phyloP scores from a whole-genome alignment of 2,797 vertebrate genomes.

The Coreius guichenoti region DNA sequence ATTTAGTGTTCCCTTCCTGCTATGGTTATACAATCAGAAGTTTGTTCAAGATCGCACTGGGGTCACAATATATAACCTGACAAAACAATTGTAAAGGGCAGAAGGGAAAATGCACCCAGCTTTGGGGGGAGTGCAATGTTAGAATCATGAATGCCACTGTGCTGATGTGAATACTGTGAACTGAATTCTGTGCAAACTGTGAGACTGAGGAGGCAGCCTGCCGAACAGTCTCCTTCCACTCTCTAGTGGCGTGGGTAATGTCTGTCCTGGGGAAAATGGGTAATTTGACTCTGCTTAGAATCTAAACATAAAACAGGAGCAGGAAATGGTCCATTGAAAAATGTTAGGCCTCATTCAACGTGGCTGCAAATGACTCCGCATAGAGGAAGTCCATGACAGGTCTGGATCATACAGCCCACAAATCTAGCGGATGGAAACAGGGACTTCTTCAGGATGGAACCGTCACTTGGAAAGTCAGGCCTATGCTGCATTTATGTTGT shows the following conservation, averaged over 20 bases:
- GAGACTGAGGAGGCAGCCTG: not conserved
- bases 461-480: slow-evolving; percentile 38
- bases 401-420: slow-evolving; percentile 65
- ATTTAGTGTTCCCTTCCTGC: not conserved
- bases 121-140: not conserved
- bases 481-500: slow-evolving; percentile 12
- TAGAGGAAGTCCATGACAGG: slow-evolving; percentile 55
- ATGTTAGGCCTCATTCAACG: slow-evolving; percentile 47
- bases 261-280: slow-evolving; percentile 33
- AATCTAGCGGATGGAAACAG: slow-evolving; percentile 70
- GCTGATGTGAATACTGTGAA: slow-evolving; percentile 12
- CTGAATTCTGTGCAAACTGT: slow-evolving; percentile 13
- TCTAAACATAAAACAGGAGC: slow-evolving; percentile 55
- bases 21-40: not conserved
- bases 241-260: slow-evolving; percentile 19
- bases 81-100: not conserved
- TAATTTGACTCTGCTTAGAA: slow-evolving; percentile 52
- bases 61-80: not conserved
- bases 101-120: not conserved
- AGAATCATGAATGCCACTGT: not conserved
- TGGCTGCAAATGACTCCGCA: slow-evolving; percentile 54
- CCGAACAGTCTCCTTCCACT: slow-evolving; percentile 6
- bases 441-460: slow-evolving; percentile 61
- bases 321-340: slow-evolving; percentile 50
- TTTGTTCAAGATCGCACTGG: not conserved